These are phyloP conservation scores for Trichogramma evanescens DNA, from an alignment of 2,888 invertebrate species.

Conservation along the genomic window DNA sequence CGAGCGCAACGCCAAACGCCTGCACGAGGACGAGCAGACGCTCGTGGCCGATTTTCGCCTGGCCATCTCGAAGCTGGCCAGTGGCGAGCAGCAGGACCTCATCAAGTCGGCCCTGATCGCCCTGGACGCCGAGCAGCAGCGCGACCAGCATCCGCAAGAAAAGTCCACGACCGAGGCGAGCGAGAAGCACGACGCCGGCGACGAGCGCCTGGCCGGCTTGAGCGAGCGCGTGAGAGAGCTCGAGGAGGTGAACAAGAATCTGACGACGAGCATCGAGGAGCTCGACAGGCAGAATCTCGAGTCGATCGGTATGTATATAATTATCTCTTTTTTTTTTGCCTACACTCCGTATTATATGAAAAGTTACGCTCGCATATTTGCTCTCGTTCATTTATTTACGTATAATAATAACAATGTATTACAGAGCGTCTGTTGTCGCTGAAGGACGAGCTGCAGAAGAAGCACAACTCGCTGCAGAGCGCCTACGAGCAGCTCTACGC, in stretches of 20 bases:
- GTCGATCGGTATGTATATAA: conserved; percentile 52
- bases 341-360: neutral
- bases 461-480: conserved; percentile 51
- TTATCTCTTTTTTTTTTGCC: neutral
- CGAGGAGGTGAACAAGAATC: conserved; percentile 54
- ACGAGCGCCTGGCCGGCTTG: conserved; percentile 35
- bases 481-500: conserved; percentile 49
- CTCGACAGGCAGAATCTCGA: conserved; percentile 67
- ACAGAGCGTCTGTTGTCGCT: conserved; percentile 43
- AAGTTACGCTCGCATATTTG: neutral
- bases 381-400: neutral
- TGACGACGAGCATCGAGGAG: conserved; percentile 60
- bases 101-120: conserved; percentile 39
- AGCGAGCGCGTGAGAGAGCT: conserved; percentile 51
- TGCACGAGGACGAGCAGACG: conserved; percentile 38
- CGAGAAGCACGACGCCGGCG: conserved; percentile 24
- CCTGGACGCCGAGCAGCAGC: conserved; percentile 36
- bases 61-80: conserved; percentile 41
- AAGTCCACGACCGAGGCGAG: conserved; percentile 30
- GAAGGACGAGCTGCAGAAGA: conserved; percentile 50
- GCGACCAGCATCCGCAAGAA: conserved; percentile 23
- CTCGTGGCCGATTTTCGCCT: conserved; percentile 40
- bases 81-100: conserved; percentile 39
- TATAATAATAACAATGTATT: conserved; percentile 7
- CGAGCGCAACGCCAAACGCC: conserved; percentile 38